Evolutionary conservation across 2,888 invertebrate species (phyloP), one percentile per base, ranked within the genome.

Genomic region (Germaria angustata): DNA sequence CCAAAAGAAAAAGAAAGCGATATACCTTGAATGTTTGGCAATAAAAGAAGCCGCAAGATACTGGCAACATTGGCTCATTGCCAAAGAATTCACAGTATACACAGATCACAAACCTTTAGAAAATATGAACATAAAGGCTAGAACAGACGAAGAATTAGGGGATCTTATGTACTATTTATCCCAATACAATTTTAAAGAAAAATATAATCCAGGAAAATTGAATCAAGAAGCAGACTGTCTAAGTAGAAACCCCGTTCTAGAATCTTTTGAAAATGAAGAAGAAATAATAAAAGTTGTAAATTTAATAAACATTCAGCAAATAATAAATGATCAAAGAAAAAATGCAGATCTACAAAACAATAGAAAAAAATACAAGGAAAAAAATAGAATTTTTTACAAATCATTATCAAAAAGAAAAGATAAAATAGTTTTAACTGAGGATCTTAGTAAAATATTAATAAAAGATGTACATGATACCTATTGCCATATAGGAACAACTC

Each of bases 221-320:
- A 80, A 83, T 46, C 51, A 72, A 15, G 75, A 84, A 68, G 71
- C 80, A 59, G 78, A 78, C 20, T 78, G 77, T 32, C 57, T 84
- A 77, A 84, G 76, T 15, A 71, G 84, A 65, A 84, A 84, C 68
- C 80, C n/a, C n/a, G n/a, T n/a, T n/a, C n/a, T n/a, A n/a, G n/a
- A n/a, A n/a, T n/a, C n/a, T n/a, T n/a, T n/a, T 72, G 53, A 32
- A 55, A 55, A 55, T 39, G 44, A 59, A 68, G 51, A 73, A 34
- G 49, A 66, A 59, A 39, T 66, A 73, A 57, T n/a, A n/a, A n/a
- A 73, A 68, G 34, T 61, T 32, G 59, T 73, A 34, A 73, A 80
- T 80, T 39, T 73, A 13, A 51, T 80, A 41, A 65, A 2, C 9
- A 15, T 80, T 24, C 49, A 78, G 15, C 46, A 71, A 17, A 69